Conservation (phyloP, 1,140 invertebrate species). For the Drosophila prosaltans region DNA sequence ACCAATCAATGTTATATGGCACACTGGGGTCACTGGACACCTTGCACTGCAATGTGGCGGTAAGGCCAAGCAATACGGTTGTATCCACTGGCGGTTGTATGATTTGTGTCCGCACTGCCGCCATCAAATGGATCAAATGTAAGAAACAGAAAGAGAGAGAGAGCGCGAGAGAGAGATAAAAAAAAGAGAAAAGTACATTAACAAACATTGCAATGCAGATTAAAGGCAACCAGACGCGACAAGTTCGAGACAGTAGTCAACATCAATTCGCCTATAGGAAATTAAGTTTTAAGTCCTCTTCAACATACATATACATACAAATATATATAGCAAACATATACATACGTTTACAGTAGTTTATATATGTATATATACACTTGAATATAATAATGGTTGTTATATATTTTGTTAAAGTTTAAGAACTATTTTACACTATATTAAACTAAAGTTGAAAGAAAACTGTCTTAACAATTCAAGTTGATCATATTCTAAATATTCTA, state of each 20-base stretch:
- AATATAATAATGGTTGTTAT: neutral
- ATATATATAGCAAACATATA: neutral
- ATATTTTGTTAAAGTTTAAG: no score
- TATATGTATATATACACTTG: neutral
- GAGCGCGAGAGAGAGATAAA: neutral
- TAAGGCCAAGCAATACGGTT: conserved; percentile 93
- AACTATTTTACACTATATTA: no score
- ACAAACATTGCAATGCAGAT: conserved; percentile 61
- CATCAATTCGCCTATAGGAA: conserved; percentile 43
- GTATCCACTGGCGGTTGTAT: conserved; percentile 95
- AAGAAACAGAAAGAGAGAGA: neutral
- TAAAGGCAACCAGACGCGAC: conserved; percentile 40
- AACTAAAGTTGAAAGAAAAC: no score
- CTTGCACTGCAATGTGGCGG: conserved; percentile 95
- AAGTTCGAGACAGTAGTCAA: conserved; percentile 16
- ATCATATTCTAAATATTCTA: no score
- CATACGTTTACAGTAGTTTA: no score
- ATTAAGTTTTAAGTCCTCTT: conserved; percentile 56
- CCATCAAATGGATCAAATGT: neutral
- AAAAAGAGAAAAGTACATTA: conserved; percentile 41
- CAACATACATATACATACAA: neutral
- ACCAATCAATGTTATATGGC: conserved; percentile 96
- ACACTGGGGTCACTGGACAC: conserved; percentile 96
- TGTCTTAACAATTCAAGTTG: no score
- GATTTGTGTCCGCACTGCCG: conserved; percentile 95